Percentiles rank a stretch among this genome's conserved stretches.
Conservation (phyloP, 2,888 invertebrate genomes). For the Boloria selene region DNA sequence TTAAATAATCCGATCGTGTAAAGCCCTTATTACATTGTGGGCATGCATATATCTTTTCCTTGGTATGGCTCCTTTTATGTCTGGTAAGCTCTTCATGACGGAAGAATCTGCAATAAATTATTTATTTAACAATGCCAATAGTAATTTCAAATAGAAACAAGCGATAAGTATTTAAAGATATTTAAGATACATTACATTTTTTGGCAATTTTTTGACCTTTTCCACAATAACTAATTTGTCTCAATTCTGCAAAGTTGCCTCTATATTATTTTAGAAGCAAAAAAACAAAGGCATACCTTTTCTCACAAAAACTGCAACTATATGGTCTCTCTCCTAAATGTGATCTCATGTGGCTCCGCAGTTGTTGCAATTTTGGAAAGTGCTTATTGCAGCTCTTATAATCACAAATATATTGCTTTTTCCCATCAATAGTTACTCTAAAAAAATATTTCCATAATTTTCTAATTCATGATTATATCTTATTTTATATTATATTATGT, state of each 20-base stretch:
- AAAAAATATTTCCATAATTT: neutral
- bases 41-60: conserved; percentile 13
- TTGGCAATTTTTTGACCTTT: too few species aligned
- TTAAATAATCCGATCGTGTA: conserved; percentile 1
- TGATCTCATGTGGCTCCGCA: conserved; percentile 12
- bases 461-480: neutral
- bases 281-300: conserved; percentile 8
- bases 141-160: too few species aligned
- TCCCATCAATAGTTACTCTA: conserved; percentile 17
- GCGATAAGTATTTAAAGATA: too few species aligned
- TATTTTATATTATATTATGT: neutral
- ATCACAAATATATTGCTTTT: conserved; percentile 16
- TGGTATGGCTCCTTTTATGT: conserved; percentile 17
- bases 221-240: too few species aligned
- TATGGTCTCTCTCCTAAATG: conserved; percentile 24
- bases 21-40: conserved; percentile 16
- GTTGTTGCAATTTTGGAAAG: conserved; percentile 15
- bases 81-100: conserved; percentile 17
- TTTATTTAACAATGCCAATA: neutral
- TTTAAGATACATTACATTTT: too few species aligned
- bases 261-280: neutral
- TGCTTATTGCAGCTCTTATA: conserved; percentile 12
- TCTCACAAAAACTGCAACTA: conserved; percentile 12
- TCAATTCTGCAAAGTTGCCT: too few species aligned
- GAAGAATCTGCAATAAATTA: conserved; percentile 9